Evolutionary conservation across 2,797 vertebrate species (phyloP).

Genomic region (Rhinatrema bivittatum): DNA sequence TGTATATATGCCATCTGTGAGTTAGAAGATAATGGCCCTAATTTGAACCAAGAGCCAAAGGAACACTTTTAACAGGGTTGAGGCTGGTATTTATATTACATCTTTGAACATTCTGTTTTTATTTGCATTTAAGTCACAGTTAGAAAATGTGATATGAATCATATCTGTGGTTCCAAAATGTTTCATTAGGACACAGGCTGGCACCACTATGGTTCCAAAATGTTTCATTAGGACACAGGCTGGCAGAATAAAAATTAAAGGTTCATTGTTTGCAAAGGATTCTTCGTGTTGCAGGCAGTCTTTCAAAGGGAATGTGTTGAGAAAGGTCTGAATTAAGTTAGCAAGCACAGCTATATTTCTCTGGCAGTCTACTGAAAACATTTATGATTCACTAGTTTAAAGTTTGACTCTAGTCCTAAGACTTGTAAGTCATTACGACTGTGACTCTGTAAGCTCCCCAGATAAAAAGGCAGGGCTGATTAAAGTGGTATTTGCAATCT

Average conservation of each 20-base stretch:
- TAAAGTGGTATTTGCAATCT: conserved; percentile 9
- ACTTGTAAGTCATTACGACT: neutral
- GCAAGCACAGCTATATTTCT: neutral
- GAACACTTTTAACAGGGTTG: conserved; percentile 14
- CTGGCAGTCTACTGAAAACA: neutral
- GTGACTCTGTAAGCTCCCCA: too few species aligned
- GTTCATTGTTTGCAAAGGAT: conserved; percentile 1
- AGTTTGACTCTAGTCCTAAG: conserved; percentile 3
- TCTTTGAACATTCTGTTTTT: conserved; percentile 18
- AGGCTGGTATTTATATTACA: conserved; percentile 3
- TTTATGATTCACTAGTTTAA: neutral
- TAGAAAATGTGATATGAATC: conserved; percentile 6
- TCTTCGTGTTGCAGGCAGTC: conserved; percentile 18
- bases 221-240: too few species aligned
- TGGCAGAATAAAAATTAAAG: conserved; percentile 1
- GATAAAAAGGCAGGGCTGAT: conserved; percentile 5
- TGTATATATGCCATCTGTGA: conserved; percentile 12
- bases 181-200: too few species aligned
- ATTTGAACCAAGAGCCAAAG: conserved; percentile 16
- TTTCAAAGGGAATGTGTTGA: too few species aligned
- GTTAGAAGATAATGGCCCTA: conserved; percentile 32
- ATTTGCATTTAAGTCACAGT: conserved; percentile 16
- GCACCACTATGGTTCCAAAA: too few species aligned
- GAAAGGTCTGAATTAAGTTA: too few species aligned
- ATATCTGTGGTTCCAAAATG: too few species aligned